These are phyloP conservation scores for Bacillus rossius DNA, from an alignment of 1,140 invertebrate genomes.

Conservation along the genomic window DNA sequence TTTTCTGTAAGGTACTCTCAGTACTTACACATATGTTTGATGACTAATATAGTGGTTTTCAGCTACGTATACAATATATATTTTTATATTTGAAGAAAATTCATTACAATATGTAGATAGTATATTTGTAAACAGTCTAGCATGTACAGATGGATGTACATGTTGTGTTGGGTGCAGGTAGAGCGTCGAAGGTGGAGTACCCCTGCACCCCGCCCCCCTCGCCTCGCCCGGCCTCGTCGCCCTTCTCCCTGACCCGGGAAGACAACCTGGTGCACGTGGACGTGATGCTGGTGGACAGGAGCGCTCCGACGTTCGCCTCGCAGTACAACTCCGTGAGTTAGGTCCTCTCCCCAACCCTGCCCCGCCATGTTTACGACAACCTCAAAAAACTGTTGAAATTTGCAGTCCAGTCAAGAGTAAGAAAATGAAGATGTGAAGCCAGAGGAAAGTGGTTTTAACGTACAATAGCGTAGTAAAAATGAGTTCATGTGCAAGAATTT, in stretches of 20 bases:
- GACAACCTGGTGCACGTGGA: constrained; percentile 57
- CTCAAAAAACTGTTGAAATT: too few species aligned
- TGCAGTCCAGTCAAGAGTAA: too few species aligned
- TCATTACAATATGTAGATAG: background rate
- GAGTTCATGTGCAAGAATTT: too few species aligned
- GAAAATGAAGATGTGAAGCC: too few species aligned
- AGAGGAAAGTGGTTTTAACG: too few species aligned
- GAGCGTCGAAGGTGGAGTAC: constrained; percentile 20
- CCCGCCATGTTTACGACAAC: too few species aligned
- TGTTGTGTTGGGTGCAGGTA: constrained; percentile 15
- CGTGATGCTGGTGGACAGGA: constrained; percentile 51
- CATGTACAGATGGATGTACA: too few species aligned
- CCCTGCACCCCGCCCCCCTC: constrained; percentile 71
- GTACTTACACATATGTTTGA: background rate
- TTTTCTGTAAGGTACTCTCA: background rate
- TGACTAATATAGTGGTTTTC: background rate
- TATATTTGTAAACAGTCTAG: too few species aligned
- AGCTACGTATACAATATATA: background rate
- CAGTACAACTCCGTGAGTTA: constrained; percentile 48
- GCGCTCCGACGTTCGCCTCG: constrained; percentile 49
- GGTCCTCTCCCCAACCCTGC: too few species aligned
- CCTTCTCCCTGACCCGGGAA: constrained; percentile 25
- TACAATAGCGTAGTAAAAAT: too few species aligned
- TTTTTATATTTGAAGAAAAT: background rate
- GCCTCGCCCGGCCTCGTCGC: constrained; percentile 38